These are phyloP conservation scores for Otolemur crassicaudatus DNA, from an alignment of 2,797 vertebrate species.

Conservation along the genomic window DNA sequence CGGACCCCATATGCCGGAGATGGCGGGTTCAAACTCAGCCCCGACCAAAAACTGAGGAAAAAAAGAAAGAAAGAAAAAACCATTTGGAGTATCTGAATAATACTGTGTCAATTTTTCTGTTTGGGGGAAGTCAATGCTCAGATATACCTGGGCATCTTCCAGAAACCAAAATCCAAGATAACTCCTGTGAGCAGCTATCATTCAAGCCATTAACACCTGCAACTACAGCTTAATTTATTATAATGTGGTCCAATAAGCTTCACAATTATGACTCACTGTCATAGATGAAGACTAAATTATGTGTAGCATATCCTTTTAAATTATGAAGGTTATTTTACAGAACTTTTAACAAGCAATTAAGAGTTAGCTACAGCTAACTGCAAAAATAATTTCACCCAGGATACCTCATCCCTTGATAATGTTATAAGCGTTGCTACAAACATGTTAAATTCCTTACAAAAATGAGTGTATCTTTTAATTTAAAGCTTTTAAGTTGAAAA, in stretches of 20 bases:
- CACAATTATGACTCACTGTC: neutral
- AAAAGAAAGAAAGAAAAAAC: neutral
- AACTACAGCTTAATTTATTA: conserved; percentile 43
- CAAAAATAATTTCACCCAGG: conserved; percentile 21
- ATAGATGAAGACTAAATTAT: conserved; percentile 31
- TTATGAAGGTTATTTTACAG: neutral
- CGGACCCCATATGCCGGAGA: no score
- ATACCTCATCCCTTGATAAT: neutral
- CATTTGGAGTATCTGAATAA: neutral
- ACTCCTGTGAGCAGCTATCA: neutral
- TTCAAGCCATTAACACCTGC: neutral
- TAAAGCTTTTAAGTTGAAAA: conserved; percentile 40
- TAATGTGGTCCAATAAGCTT: conserved; percentile 15
- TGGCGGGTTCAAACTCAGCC: no score
- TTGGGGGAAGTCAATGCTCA: conserved; percentile 9
- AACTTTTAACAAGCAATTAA: conserved; percentile 47
- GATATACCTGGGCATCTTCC: neutral
- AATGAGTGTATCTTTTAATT: neutral
- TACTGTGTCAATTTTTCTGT: neutral
- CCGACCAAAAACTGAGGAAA: no score
- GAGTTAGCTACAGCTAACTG: conserved; percentile 28
- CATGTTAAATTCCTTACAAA: neutral
- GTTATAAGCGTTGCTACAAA: neutral
- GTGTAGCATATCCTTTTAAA: conserved; percentile 15
- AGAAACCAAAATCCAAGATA: conserved; percentile 29